A percentile compares a stretch with the other conserved stretches of the same genome.
Conservation (phyloP, 2,113 vertebrate species). For the Spea bombifrons region DNA sequence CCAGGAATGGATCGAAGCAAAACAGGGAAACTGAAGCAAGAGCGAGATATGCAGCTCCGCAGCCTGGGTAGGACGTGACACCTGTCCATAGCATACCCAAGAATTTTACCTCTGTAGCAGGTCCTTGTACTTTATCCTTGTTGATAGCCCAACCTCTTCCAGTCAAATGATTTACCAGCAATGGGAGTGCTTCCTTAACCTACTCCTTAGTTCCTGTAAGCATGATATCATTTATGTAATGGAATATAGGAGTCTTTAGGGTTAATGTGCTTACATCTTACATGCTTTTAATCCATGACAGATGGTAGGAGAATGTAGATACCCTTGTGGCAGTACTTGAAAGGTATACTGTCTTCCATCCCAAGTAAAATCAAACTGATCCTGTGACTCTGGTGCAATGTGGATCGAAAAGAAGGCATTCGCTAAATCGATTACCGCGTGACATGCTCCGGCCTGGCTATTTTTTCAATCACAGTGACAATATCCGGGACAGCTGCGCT, state of each 20-base stretch:
- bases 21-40: too few species aligned
- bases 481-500: background rate
- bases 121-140: background rate
- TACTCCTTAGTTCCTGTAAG: too few species aligned
- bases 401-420: slow-evolving; percentile 1
- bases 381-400: background rate
- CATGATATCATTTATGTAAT: too few species aligned
- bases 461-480: background rate
- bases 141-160: too few species aligned
- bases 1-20: too few species aligned
- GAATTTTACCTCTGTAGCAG: background rate
- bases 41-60: too few species aligned
- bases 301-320: background rate
- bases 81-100: background rate
- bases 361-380: background rate
- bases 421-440: slow-evolving; percentile 4
- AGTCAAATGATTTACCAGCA: too few species aligned
- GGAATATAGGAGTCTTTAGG: too few species aligned
- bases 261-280: too few species aligned
- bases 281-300: background rate
- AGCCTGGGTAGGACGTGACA: too few species aligned
- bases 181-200: too few species aligned
- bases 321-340: background rate
- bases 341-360: background rate
- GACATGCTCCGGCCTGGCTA: background rate